Percentiles rank a stretch among this genome's conserved stretches.
Conservation (phyloP, 2,113 vertebrate species). For the Lethenteron reissneri region DNA sequence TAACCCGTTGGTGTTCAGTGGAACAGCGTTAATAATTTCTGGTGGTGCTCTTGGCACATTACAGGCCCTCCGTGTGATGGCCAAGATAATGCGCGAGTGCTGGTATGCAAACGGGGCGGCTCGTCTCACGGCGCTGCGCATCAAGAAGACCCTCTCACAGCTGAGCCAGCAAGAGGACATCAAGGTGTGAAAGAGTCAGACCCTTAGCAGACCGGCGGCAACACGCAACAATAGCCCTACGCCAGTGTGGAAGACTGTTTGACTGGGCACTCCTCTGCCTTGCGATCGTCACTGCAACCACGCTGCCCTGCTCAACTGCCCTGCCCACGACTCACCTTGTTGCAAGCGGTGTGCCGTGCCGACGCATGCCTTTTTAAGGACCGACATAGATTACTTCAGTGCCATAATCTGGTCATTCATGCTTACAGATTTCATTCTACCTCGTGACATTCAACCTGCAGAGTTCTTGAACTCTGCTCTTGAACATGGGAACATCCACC, state of each 20-base stretch:
- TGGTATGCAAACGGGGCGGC: slow-evolving; percentile 63
- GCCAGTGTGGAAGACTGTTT: not conserved
- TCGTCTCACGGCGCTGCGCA: slow-evolving; percentile 63
- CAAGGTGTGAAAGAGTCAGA: slow-evolving; percentile 19
- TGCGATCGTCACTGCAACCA: not conserved
- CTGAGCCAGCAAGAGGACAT: slow-evolving; percentile 36
- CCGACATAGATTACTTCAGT: no score
- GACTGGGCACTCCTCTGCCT: not conserved
- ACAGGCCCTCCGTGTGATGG: slow-evolving; percentile 67
- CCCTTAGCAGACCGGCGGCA: not conserved
- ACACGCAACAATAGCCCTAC: not conserved
- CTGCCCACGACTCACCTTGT: not conserved
- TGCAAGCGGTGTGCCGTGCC: not conserved
- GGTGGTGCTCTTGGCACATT: not conserved
- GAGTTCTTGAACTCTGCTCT: no score
- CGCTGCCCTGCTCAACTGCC: not conserved
- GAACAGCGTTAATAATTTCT: not conserved
- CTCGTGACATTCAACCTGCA: no score
- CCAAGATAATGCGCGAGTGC: slow-evolving; percentile 78
- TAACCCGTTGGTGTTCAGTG: no score
- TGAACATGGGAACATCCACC: no score
- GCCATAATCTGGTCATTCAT: no score
- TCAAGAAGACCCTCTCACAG: slow-evolving; percentile 81
- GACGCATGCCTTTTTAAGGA: not conserved
- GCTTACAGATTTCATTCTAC: no score